Conservation (phyloP, 2,888 invertebrate genomes). For the Amblyjoppa proteus region DNA sequence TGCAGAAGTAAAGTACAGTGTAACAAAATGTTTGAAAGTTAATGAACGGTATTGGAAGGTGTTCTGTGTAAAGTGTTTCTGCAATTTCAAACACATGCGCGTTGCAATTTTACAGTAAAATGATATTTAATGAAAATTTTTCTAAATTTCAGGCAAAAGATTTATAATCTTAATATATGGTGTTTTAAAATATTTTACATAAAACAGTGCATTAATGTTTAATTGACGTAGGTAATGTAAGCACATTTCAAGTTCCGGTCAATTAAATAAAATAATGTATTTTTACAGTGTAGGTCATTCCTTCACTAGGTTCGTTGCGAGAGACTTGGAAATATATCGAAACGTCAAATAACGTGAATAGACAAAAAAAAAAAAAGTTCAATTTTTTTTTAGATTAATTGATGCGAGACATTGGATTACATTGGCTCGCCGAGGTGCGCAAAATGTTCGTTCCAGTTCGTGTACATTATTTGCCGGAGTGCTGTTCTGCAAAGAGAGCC, state of each 20-base stretch:
- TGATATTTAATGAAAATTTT: no score
- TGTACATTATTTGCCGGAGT: constrained; percentile 13
- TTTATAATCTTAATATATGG: no score
- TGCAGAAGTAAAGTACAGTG: not conserved
- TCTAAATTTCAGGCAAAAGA: no score
- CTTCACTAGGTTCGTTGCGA: not conserved
- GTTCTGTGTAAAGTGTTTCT: not conserved
- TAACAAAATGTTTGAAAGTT: not conserved
- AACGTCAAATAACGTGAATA: not conserved
- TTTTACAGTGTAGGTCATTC: no score
- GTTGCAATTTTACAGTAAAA: no score
- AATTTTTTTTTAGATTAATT: not conserved
- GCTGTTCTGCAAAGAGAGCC: constrained; percentile 5
- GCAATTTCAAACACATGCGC: no score
- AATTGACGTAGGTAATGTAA: no score
- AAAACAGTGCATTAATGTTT: no score
- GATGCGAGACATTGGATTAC: not conserved
- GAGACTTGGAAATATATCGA: constrained; percentile 9
- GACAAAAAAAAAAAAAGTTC: not conserved
- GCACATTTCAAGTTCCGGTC: no score
- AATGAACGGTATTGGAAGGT: not conserved
- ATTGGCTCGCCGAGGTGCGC: not conserved
- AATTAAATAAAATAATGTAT: no score
- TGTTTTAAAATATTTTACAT: no score
- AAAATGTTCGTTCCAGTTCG: constrained; percentile 8